These are phyloP conservation scores for Parauchenoglanis punctatus DNA, from an alignment of 2,797 vertebrate species.

Conservation along the genomic window DNA sequence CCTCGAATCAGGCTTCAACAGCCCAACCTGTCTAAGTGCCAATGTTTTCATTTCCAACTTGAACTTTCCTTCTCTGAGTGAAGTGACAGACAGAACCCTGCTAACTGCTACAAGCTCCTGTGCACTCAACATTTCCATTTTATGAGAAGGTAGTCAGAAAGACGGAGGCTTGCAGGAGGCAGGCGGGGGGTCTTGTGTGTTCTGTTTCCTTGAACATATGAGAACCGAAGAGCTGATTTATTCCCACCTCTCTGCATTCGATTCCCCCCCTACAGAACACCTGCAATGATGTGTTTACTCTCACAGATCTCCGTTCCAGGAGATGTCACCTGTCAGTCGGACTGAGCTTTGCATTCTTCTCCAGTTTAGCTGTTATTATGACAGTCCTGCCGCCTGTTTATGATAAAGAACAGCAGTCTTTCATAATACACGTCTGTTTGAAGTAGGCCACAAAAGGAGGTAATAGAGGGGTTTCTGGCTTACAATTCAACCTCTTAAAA, in stretches of 20 bases:
- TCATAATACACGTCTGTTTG: not conserved
- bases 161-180: not conserved
- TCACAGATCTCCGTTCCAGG: not conserved
- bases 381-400: slow-evolving; percentile 20
- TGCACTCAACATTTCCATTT: not conserved
- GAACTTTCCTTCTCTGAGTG: not conserved
- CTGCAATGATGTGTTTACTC: not conserved
- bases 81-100: not conserved
- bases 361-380: slow-evolving; percentile 34
- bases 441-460: not conserved
- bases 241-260: not conserved
- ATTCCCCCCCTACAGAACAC: not conserved
- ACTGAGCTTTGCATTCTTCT: not conserved
- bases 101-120: not conserved
- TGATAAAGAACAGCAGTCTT: slow-evolving; percentile 19
- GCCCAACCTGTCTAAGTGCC: not conserved
- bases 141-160: not conserved
- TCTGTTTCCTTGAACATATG: not conserved
- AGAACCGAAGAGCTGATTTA: not conserved
- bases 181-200: not conserved
- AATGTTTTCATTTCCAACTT: not conserved
- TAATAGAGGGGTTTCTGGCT: slow-evolving; percentile 37
- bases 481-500: not conserved
- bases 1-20: not conserved
- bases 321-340: not conserved